Evolutionary conservation across 2,797 vertebrate genomes (phyloP), one percentile per base, ranked within the genome.

Genomic region (Sebastes trivittatus): DNA sequence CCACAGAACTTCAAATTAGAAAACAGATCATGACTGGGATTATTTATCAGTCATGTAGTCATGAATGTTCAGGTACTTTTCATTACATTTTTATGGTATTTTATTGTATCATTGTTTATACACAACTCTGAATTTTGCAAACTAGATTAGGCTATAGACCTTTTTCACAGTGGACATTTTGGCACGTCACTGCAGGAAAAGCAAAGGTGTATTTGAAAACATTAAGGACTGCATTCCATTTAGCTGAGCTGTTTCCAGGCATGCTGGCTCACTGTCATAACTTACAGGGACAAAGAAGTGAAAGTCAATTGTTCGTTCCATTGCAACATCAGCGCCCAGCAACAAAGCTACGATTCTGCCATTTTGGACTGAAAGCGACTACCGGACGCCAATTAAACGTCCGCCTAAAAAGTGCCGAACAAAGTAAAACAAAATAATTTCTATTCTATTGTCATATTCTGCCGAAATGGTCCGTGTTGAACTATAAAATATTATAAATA

Each of bases 291-390:
- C 38, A 42, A 42, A 42, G 38, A 42, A 42, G 38, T 42, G 38
- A 42, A 42, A 42, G 38, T 42, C 38, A 42, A 1, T 42, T 38
- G 13, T 42, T 42, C 13, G 38, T 42, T 42, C 38, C 38, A 42
- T 42, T 6, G 13, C 38, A 42, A 42, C 5, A 42, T 42, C 13
- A 42, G 2, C 38, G 13, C 13, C 38, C 38, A 6, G 38, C 13
- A 46, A 0, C 14, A 46, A 46, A 46, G 42, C 42, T 46, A 46
- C 1, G 3, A 0, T 18, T 46, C 0, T 0, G 42, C 6, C 14
- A 46, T 46, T 46, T 18, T 46, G 6, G 14, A 46, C 42, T 46
- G 42, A 46, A 46, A 46, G 42, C 42, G 0, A 46, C 42, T 18
- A 16, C 0, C 6, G 6, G 42, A 46, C 14, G 6, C 6, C 6